A percentile compares a stretch with the other conserved stretches of the same genome.
phyloP scores from a whole-genome alignment of 2,888 invertebrate species.

The Alloplasta piceator region DNA sequence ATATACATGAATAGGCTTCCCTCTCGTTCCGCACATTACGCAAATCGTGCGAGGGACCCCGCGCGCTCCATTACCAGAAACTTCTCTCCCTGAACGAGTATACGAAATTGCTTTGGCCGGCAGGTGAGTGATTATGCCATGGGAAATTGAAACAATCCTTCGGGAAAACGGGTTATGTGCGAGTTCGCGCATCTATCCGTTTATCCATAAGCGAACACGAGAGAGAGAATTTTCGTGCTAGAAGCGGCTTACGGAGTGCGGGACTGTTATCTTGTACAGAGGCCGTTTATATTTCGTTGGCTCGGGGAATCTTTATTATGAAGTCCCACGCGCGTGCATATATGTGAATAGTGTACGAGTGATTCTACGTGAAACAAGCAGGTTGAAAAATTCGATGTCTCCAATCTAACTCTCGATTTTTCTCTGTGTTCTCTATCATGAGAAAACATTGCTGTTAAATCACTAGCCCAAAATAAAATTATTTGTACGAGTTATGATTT shows the following conservation, averaged over 20 bases:
- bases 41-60: constrained; percentile 60
- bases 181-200: constrained; percentile 65
- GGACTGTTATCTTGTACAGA: background rate
- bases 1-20: background rate
- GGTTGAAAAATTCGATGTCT: no score
- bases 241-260: constrained; percentile 6
- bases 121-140: constrained; percentile 63
- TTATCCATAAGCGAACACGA: constrained; percentile 74
- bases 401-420: no score
- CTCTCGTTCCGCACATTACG: constrained; percentile 59
- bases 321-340: background rate
- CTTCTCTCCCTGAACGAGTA: constrained; percentile 54
- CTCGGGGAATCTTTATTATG: constrained; percentile 28
- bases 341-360: background rate
- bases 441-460: no score
- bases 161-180: constrained; percentile 68
- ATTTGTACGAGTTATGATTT: no score
- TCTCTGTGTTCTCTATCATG: no score
- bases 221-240: constrained; percentile 12
- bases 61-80: constrained; percentile 55
- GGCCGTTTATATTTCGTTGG: constrained; percentile 32
- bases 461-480: no score
- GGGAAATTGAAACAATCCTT: constrained; percentile 75
- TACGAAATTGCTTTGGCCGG: constrained; percentile 72
- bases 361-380: no score